A percentile compares a stretch with the other conserved stretches of the same genome.
These are phyloP conservation scores for Trichacis sp. DNA, from an alignment of 2,888 invertebrate species.

Conservation along the genomic window DNA sequence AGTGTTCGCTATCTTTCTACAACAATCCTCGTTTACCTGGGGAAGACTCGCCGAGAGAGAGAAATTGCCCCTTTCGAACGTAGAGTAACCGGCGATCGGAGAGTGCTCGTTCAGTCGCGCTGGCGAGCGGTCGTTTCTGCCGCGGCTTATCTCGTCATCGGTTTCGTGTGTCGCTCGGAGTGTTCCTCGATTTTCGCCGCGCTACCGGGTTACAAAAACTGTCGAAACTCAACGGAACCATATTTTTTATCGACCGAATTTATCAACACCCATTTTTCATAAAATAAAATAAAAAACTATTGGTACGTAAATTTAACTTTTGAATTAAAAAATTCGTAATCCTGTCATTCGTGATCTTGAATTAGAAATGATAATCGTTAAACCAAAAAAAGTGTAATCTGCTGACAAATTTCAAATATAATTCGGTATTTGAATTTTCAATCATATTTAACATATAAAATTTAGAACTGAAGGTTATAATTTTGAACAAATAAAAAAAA, in stretches of 20 bases:
- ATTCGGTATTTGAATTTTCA: no score
- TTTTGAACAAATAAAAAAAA: no score
- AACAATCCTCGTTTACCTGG: slow-evolving; percentile 40
- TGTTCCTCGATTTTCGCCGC: neutral
- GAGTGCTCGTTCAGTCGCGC: slow-evolving; percentile 37
- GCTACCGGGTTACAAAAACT: neutral
- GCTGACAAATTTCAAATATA: no score
- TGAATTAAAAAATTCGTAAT: no score
- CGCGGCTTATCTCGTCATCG: slow-evolving; percentile 21
- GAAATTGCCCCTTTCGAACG: slow-evolving; percentile 40
- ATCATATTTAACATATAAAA: no score
- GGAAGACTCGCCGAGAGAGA: no score
- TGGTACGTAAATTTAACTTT: neutral
- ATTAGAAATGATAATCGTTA: no score
- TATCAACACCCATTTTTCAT: no score
- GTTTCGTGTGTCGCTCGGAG: slow-evolving; percentile 14
- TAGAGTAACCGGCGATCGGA: slow-evolving; percentile 38
- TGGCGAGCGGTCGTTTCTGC: slow-evolving; percentile 37
- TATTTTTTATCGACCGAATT: no score
- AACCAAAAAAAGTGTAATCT: no score
- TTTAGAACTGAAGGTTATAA: no score
- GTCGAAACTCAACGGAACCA: neutral
- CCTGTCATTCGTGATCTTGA: no score
- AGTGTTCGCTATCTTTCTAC: slow-evolving; percentile 21
- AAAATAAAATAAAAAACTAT: neutral